Evolutionary conservation across 2,113 vertebrate species (phyloP).

Genomic region (Alethe castanea): DNA sequence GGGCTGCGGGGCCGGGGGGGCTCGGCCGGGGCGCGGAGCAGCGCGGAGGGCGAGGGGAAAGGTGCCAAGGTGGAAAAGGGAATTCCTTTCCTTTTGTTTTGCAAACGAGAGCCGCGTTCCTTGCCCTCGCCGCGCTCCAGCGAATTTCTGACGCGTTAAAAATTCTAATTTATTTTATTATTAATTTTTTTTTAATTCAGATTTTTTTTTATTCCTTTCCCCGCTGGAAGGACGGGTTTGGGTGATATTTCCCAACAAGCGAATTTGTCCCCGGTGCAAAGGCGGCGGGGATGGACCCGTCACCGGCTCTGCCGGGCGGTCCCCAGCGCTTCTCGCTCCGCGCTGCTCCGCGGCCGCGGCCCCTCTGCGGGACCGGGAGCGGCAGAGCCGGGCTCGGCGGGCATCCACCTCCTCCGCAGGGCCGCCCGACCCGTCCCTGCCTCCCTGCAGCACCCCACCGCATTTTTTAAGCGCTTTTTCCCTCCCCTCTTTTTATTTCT

Average conservation of each 20-base stretch:
- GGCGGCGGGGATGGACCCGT: not conserved
- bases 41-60: not conserved
- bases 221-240: not conserved
- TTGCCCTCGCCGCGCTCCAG: not conserved
- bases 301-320: not conserved
- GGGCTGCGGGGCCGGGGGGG: not conserved
- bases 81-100: not conserved
- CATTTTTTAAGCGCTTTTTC: not conserved
- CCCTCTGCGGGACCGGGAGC: not conserved
- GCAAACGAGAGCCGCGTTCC: not conserved
- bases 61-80: not conserved
- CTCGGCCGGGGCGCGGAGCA: not conserved
- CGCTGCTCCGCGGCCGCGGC: not conserved
- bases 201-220: not conserved
- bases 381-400: not conserved
- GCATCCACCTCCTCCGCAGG: not conserved
- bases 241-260: not conserved
- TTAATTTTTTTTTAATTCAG: not conserved
- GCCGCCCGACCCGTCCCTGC: not conserved
- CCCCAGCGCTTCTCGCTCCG: not conserved
- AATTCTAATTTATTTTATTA: not conserved
- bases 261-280: not conserved
- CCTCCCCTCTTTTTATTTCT: fast-evolving
- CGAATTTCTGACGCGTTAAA: not conserved
- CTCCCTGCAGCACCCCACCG: not conserved